phyloP scores from a whole-genome alignment of 2,888 invertebrate species.

The Chrysolina americana region DNA sequence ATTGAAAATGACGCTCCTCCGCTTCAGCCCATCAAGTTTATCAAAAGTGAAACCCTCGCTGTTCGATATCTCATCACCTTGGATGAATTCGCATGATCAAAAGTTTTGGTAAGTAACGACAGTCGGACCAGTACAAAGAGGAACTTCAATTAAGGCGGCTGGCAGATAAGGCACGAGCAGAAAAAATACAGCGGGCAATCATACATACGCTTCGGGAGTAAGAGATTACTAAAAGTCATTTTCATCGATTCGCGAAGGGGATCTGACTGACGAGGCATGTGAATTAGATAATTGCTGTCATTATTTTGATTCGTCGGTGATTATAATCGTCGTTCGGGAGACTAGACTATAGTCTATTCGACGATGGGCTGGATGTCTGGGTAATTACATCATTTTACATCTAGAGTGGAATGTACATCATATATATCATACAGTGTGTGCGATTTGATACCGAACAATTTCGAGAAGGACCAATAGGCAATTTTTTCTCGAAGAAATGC shows the following conservation, averaged over 20 bases:
- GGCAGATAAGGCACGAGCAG: constrained; percentile 56
- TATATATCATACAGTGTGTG: too few species aligned
- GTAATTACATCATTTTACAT: neutral
- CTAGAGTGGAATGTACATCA: too few species aligned
- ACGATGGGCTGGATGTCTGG: neutral
- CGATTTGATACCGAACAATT: too few species aligned
- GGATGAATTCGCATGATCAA: constrained; percentile 19
- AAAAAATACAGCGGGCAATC: constrained; percentile 24
- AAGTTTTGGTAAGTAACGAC: constrained; percentile 54
- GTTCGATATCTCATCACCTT: constrained; percentile 9
- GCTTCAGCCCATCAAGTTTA: neutral
- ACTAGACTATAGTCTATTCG: neutral
- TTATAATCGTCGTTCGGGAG: constrained; percentile 1
- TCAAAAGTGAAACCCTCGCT: constrained; percentile 13
- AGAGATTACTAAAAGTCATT: constrained; percentile 23
- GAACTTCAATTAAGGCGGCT: constrained; percentile 58
- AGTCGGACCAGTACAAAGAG: constrained; percentile 58
- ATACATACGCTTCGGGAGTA: constrained; percentile 16
- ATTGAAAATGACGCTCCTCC: neutral
- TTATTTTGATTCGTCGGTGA: constrained; percentile 15
- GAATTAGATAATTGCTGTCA: constrained; percentile 22
- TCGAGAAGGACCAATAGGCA: too few species aligned
- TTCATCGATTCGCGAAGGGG: constrained; percentile 20
- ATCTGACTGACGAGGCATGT: constrained; percentile 9
- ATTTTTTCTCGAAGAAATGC: too few species aligned